phyloP scores from a whole-genome alignment of 2,113 vertebrate genomes.

The Miniopterus natalensis region DNA sequence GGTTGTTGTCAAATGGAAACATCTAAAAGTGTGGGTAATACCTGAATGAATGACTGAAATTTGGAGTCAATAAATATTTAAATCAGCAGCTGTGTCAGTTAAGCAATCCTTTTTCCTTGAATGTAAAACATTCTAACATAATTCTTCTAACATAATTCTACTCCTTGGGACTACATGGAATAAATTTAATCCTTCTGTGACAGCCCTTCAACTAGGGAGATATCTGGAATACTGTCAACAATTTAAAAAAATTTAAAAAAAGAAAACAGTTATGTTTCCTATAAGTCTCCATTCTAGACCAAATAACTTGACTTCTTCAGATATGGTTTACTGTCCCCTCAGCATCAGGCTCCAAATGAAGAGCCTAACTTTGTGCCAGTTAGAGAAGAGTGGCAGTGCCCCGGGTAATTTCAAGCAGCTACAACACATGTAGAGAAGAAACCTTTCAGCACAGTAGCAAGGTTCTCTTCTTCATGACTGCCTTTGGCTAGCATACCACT shows the following conservation, averaged over 20 bases:
- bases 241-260: not conserved
- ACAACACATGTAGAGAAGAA: not conserved
- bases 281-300: slow-evolving; percentile 29
- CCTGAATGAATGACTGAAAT: slow-evolving; percentile 37
- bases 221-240: not conserved
- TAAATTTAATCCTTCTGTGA: slow-evolving; percentile 44
- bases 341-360: slow-evolving; percentile 2
- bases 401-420: not conserved
- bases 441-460: not conserved
- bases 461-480: not conserved
- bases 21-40: slow-evolving; percentile 26
- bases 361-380: not conserved
- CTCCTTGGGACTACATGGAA: not conserved
- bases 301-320: slow-evolving; percentile 48
- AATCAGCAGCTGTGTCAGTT: not conserved
- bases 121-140: not conserved
- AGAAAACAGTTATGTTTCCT: not conserved
- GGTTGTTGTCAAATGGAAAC: not conserved
- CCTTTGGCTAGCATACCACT: not conserved
- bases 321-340: slow-evolving; percentile 31
- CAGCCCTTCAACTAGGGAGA: not conserved
- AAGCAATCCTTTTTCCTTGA: not conserved
- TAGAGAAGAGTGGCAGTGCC: not conserved
- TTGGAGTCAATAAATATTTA: slow-evolving; percentile 26
- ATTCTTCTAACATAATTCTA: slow-evolving; percentile 11